phyloP scores from a whole-genome alignment of 2,113 vertebrate species.

The Rhinichthys klamathensis region DNA sequence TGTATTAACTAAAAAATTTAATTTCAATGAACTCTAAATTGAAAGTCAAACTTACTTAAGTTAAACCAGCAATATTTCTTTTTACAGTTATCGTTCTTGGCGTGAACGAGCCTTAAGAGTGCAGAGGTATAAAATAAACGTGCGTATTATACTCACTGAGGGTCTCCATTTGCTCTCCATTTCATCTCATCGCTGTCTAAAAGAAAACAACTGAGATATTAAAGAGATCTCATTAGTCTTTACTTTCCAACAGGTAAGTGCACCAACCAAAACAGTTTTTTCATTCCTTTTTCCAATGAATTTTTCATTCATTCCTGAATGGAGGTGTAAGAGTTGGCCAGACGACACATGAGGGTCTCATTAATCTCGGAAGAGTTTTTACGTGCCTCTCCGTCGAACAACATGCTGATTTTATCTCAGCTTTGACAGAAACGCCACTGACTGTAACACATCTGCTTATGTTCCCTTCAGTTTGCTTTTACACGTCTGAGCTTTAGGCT shows the following conservation, averaged over 20 bases:
- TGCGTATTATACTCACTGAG: not conserved
- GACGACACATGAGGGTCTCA: conserved; percentile 20
- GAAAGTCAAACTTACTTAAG: no score
- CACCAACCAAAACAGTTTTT: not conserved
- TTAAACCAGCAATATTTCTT: no score
- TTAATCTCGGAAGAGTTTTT: conserved; percentile 50
- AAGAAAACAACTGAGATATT: not conserved
- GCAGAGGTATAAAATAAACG: not conserved
- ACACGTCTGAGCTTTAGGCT: not conserved
- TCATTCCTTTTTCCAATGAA: no score
- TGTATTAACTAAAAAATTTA: no score
- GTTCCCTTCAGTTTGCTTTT: conserved; percentile 26
- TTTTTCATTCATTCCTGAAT: not conserved
- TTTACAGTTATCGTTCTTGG: not conserved
- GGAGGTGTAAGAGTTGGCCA: not conserved
- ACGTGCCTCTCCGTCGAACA: conserved; percentile 62
- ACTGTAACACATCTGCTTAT: conserved; percentile 49
- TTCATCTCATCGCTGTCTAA: not conserved
- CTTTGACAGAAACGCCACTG: conserved; percentile 62
- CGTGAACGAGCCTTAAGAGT: not conserved
- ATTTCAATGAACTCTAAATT: no score
- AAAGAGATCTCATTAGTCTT: not conserved
- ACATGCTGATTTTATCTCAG: conserved; percentile 62
- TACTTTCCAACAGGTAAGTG: not conserved
- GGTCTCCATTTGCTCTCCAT: not conserved